Base-by-base conservation (phyloP, 1,140 invertebrate species). In the Drosophila chauvacae region DNA sequence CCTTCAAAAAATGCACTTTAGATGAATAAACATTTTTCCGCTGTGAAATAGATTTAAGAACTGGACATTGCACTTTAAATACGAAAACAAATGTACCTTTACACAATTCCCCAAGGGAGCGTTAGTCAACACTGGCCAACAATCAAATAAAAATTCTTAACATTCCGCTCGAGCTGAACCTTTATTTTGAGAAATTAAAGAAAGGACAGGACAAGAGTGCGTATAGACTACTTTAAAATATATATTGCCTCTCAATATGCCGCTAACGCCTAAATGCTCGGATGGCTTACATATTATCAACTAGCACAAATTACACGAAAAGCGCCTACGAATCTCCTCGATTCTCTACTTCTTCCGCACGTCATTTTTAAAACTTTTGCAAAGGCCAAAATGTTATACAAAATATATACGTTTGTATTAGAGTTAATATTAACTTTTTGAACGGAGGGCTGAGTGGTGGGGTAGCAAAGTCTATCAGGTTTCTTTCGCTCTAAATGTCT, bases 391-490 rank as follows among this genome's bases (percentile, higher is more conserved):
- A 28, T 39, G 20, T 48, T 39, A 59, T 73, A 66, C 53, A 78
- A 78, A 78, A 78, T 78, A 78, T 78, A 78, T 62, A 35, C 13
- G 13, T 53, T 66, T 71, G 45, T 80, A 71, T 69, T 51, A 33
- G 39, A 51, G 74, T 51, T 68, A 84, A 90, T 71, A 73, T 73
- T 58, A 84, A 57, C 23, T 30, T 50, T 65, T 69, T 71, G 39
- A 76, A 76, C 86, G 85, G 85, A 90, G 86, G 85, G 81, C 69
- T 85, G 37, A 63, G 50, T 77, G 73, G 64, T 66, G 59, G 75
- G 74, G 68, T 68, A 62, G 66, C 51, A 50, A 26, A 26, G 56
- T 63, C 61, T 65, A 35, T 42, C 39, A 44, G 28, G 47, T 33
- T 57, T 57, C 62, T 45, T 45, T 66, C 20, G 6, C 75, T 63